Evolutionary conservation across 1,140 invertebrate species (phyloP), one percentile per base, ranked within the genome.

Genomic region (Microplitis mediator): DNA sequence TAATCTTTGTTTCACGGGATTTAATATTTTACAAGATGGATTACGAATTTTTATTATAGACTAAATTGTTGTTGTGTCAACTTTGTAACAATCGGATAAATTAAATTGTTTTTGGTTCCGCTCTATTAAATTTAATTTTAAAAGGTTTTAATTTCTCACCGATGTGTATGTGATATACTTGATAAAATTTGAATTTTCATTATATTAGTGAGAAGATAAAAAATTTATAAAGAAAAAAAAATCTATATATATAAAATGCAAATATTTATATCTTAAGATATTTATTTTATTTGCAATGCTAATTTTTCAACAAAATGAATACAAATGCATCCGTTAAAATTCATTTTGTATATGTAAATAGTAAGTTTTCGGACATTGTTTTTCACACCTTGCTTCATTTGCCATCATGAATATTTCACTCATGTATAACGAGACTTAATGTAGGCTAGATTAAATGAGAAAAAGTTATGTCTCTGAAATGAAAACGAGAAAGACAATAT

Each of bases 211-310:
- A 23, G 2, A 23, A 23, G 23, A 23, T 23, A 23, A 23, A 23
- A 23, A 23, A 23, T 2, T 23, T 23, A 23, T 23, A 23, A 23
- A 23, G 2, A 23, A 23, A 0, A 23, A 23, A 23, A 23, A n/a
- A n/a, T n/a, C 23, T 23, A 23, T 23, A 23, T 23, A 73, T 14
- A 73, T 62, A 70, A 58, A 66, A 75, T 58, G 16, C 72, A 70
- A 73, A 75, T 75, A 75, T 75, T 73, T 71, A 75, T 75, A 69
- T 51, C 73, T 65, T 70, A 73, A 63, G 67, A 51, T 73, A 71
- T 61, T 75, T 75, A 73, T 72, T 72, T 62, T 72, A 75, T 75
- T 75, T 75, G 74, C 74, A 75, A 72, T 75, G 71, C 67, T 75
- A 75, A 75, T 75, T 68, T 36, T 56, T 34, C n/a, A 13, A 61